Evolutionary conservation across 2,113 vertebrate genomes (phyloP).

Genomic region (Percopsis transmontana): DNA sequence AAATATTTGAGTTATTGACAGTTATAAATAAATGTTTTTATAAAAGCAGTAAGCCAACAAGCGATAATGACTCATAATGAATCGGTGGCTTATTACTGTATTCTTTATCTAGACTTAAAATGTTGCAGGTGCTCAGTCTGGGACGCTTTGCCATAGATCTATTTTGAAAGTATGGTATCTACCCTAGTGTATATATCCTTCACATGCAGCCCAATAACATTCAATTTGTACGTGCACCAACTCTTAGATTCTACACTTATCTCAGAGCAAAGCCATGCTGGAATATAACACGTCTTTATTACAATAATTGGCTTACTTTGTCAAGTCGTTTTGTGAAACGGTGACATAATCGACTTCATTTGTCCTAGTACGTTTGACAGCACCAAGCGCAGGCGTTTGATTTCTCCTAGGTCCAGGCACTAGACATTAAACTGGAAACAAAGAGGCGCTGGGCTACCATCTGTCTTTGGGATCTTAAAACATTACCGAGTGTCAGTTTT

Average conservation of each 20-base stretch:
- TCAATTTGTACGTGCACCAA: not conserved
- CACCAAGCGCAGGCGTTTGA: too few species aligned
- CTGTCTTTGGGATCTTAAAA: too few species aligned
- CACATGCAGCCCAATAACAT: not conserved
- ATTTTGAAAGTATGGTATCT: not conserved
- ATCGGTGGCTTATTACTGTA: not conserved
- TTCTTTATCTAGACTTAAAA: not conserved
- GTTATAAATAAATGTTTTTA: too few species aligned
- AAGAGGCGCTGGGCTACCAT: too few species aligned
- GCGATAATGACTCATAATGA: not conserved
- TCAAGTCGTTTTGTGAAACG: not conserved
- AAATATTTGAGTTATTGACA: not conserved
- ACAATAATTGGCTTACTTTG: not conserved
- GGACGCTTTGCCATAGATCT: not conserved
- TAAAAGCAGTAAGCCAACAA: not conserved
- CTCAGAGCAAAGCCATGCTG: too few species aligned
- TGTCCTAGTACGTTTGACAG: too few species aligned
- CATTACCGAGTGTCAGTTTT: too few species aligned
- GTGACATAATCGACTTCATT: too few species aligned
- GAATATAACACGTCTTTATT: not conserved
- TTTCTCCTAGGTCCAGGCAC: too few species aligned
- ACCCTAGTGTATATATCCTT: not conserved
- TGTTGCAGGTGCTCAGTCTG: not conserved
- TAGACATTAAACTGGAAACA: too few species aligned
- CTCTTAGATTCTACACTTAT: too few species aligned